phyloP scores from a whole-genome alignment of 2,888 invertebrate species.

The Drosophila sordidapex region DNA sequence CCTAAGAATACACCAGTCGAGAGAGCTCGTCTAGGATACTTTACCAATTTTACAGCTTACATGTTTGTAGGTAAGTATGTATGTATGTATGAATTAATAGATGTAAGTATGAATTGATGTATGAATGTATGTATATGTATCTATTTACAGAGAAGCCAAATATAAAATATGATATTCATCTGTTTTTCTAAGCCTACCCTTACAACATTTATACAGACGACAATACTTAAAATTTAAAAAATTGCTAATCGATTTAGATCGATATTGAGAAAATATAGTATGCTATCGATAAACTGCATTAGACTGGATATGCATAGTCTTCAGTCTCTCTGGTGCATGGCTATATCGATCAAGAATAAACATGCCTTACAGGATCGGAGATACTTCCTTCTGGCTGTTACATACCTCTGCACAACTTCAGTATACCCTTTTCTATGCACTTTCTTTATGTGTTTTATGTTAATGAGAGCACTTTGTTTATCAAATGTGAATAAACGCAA shows the following conservation, averaged over 20 bases:
- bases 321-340: not conserved
- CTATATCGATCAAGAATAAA: not conserved
- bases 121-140: not conserved
- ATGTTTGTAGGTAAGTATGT: not conserved
- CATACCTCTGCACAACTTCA: not conserved
- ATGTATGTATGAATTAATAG: not conserved
- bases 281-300: not conserved
- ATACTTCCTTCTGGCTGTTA: not conserved
- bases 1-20: not conserved
- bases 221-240: not conserved
- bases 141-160: not conserved
- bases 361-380: not conserved
- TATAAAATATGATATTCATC: not conserved
- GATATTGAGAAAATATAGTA: not conserved
- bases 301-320: not conserved
- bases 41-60: not conserved
- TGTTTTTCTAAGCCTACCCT: not conserved
- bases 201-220: not conserved
- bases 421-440: not conserved
- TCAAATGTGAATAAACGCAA: not conserved
- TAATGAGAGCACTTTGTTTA: not conserved
- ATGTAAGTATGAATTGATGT: not conserved
- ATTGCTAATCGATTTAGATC: not conserved
- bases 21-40: not conserved
- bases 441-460: not conserved